Evolutionary conservation across 2,797 vertebrate genomes (phyloP).

Genomic region (Sphenodon punctatus): DNA sequence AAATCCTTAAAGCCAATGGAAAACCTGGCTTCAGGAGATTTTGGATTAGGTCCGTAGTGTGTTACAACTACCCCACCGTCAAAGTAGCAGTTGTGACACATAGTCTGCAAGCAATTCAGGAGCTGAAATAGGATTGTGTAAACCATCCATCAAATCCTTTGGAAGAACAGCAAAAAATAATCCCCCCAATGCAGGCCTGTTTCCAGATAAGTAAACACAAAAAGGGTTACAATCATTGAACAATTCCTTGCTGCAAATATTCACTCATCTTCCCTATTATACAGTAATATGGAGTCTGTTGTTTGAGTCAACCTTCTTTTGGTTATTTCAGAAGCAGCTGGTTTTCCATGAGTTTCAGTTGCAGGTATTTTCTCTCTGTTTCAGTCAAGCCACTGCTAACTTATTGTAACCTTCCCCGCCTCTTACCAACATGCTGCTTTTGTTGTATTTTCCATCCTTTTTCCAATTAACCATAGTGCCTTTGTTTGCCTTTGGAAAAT

Average conservation of each 20-base stretch:
- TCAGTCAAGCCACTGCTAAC: conserved; percentile 15
- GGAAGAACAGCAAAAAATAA: conserved; percentile 35
- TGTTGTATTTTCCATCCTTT: neutral
- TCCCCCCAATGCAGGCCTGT: conserved; percentile 31
- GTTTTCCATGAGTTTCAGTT: conserved; percentile 41
- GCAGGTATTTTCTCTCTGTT: conserved; percentile 20
- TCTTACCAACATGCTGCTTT: neutral
- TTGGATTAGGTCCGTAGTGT: conserved; percentile 17
- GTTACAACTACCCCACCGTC: conserved; percentile 8
- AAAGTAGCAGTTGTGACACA: conserved; percentile 26
- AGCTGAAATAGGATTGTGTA: conserved; percentile 12
- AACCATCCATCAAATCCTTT: conserved; percentile 14
- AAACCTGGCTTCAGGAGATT: conserved; percentile 4
- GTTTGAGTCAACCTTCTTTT: conserved; percentile 21
- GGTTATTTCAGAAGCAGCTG: conserved; percentile 52
- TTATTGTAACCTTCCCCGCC: neutral
- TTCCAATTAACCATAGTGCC: neutral
- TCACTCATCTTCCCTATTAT: conserved; percentile 6
- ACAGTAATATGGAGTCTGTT: conserved; percentile 1
- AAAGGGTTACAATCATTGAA: conserved; percentile 36
- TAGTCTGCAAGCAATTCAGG: conserved; percentile 47
- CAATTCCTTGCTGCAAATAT: conserved; percentile 14
- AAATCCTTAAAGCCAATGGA: too few relatives aligned
- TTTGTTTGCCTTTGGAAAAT: neutral
- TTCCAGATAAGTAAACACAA: neutral